phyloP scores from a whole-genome alignment of 2,797 vertebrate species.

The Enteromius argenteus region DNA sequence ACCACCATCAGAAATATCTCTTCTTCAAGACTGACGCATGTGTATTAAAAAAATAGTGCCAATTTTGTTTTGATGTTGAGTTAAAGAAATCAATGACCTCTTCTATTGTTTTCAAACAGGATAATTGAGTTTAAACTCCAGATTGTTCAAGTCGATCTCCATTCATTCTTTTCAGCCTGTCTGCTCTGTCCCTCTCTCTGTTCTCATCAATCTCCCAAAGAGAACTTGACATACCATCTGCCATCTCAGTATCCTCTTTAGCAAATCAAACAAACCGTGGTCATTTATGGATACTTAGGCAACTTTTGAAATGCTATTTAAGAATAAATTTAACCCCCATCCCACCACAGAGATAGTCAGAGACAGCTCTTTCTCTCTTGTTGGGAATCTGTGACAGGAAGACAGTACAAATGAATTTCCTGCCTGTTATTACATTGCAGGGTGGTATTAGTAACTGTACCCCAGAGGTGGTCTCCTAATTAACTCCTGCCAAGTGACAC shows the following conservation, averaged over 20 bases:
- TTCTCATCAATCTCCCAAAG: not conserved
- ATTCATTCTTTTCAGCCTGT: slow-evolving; percentile 4
- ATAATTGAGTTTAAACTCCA: slow-evolving; percentile 20
- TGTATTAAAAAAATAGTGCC: not conserved
- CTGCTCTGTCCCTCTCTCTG: not conserved
- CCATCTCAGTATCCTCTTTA: not conserved
- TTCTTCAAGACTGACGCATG: not conserved
- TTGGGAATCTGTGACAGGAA: slow-evolving; percentile 38
- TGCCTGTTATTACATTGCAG: slow-evolving; percentile 56
- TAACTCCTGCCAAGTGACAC: slow-evolving; percentile 64
- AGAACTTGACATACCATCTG: not conserved
- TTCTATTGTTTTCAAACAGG: not conserved
- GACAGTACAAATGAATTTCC: slow-evolving; percentile 55
- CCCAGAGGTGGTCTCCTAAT: slow-evolving; percentile 62
- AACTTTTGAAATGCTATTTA: slow-evolving; percentile 10
- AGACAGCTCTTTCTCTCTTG: not conserved
- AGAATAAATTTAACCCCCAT: not conserved
- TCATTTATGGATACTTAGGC: not conserved
- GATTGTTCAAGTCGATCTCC: not conserved
- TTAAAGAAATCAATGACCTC: not conserved
- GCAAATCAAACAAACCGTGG: slow-evolving; percentile 4
- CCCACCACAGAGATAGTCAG: not conserved
- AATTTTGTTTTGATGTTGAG: not conserved
- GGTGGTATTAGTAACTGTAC: slow-evolving; percentile 60
- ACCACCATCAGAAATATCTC: not conserved